Evolutionary conservation across 35 echinoderm and acorn worm species (phyloP).

Genomic region (Patiria miniata): DNA sequence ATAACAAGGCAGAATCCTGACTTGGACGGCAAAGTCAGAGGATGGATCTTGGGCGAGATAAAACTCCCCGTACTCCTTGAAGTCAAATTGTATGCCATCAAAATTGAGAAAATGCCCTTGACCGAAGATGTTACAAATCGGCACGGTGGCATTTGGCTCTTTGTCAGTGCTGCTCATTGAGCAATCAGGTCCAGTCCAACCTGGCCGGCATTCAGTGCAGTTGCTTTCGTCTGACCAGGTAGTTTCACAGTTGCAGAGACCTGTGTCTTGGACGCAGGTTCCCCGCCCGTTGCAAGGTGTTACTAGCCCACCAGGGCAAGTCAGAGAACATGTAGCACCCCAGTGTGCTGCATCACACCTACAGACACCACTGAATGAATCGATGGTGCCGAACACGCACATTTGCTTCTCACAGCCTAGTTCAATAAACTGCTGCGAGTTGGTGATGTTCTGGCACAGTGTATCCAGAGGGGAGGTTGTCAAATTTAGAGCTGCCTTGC

Average conservation of each 20-base stretch:
- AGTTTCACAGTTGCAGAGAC: constrained; percentile 73
- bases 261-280: constrained; percentile 62
- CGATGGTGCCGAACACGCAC: constrained; percentile 67
- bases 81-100: constrained; percentile 81
- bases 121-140: constrained; percentile 71
- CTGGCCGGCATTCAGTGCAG: constrained; percentile 65
- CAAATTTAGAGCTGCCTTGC: constrained; percentile 55
- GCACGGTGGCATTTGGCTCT: constrained; percentile 12
- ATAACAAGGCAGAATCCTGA: constrained; percentile 77
- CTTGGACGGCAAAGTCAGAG: constrained; percentile 48
- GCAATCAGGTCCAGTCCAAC: constrained; percentile 83
- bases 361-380: constrained; percentile 49
- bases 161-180: constrained; percentile 19
- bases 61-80: constrained; percentile 89
- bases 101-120: constrained; percentile 81
- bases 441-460: constrained; percentile 61
- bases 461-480: constrained; percentile 18
- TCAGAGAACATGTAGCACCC: constrained; percentile 55
- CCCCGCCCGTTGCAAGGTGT: constrained; percentile 75
- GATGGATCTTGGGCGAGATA: constrained; percentile 10
- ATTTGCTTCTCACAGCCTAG: constrained; percentile 61
- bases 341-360: constrained; percentile 73
- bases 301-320: constrained; percentile 69
- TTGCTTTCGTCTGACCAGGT: constrained; percentile 77
- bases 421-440: constrained; percentile 38